Evolutionary conservation across 2,888 invertebrate species (phyloP).

Genomic region (Lasioglossum pauxillum): DNA sequence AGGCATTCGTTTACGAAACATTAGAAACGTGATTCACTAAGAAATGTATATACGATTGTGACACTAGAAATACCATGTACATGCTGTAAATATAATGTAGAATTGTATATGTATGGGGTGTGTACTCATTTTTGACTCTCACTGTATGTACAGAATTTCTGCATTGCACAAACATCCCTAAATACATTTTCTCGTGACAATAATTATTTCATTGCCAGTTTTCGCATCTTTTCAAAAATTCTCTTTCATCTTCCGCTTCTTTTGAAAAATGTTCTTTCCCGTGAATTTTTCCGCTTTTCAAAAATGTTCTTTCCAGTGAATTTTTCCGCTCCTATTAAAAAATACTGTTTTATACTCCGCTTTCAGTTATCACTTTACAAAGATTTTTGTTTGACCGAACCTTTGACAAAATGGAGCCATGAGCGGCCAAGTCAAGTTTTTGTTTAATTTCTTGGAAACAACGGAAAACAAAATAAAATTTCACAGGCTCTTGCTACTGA

Average conservation of each 20-base stretch:
- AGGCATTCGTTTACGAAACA: no score
- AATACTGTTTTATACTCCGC: neutral
- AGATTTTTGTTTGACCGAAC: neutral
- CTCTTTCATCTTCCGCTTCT: neutral
- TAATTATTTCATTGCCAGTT: neutral
- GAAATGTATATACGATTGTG: no score
- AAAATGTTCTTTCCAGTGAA: neutral
- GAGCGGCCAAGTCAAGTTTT: neutral
- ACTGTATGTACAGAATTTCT: no score
- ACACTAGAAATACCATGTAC: no score
- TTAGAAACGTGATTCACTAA: no score
- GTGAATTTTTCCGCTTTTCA: neutral
- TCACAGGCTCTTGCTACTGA: neutral
- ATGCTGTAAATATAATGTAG: no score
- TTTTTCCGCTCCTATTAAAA: neutral
- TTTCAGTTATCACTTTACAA: neutral
- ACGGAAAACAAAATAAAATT: neutral
- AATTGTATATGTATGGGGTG: no score
- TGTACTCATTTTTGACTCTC: no score
- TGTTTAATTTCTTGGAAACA: neutral
- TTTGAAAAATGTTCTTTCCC: neutral
- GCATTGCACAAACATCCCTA: neutral
- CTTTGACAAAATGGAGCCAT: neutral
- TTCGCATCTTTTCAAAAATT: neutral
- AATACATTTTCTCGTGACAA: neutral